phyloP scores from a whole-genome alignment of 2,113 vertebrate genomes.

The Lepus europaeus region DNA sequence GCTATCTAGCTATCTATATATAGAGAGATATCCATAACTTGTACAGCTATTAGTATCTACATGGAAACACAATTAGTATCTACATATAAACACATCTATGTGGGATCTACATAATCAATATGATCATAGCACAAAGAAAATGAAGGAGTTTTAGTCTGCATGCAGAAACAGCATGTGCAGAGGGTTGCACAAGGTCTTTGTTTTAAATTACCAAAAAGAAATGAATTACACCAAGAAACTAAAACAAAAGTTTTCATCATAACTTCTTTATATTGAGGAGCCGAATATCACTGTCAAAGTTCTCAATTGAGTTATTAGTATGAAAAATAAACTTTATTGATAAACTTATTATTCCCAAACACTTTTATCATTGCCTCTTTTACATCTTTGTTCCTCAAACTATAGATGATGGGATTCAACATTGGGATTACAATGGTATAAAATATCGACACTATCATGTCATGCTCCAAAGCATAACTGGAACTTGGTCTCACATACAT shows the following conservation, averaged over 20 bases:
- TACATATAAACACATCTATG: too few species aligned
- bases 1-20: too few species aligned
- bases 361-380: slow-evolving; percentile 47
- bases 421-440: slow-evolving; percentile 69
- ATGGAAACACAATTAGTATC: neutral
- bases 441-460: slow-evolving; percentile 57
- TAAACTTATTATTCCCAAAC: neutral
- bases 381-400: slow-evolving; percentile 72
- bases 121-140: neutral
- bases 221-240: too few species aligned
- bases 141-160: neutral
- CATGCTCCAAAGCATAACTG: slow-evolving; percentile 55
- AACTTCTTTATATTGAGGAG: neutral
- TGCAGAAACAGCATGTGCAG: neutral
- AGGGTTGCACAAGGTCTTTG: neutral
- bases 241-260: neutral
- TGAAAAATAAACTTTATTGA: neutral
- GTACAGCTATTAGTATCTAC: too few species aligned
- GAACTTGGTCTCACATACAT: slow-evolving; percentile 72
- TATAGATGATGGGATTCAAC: slow-evolving; percentile 73
- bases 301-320: neutral
- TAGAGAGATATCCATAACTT: too few species aligned
- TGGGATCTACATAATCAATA: too few species aligned
- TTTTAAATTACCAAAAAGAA: neutral
- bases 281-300: neutral